Evolutionary conservation across 2,113 vertebrate species (phyloP).

Genomic region (Saiga tatarica): DNA sequence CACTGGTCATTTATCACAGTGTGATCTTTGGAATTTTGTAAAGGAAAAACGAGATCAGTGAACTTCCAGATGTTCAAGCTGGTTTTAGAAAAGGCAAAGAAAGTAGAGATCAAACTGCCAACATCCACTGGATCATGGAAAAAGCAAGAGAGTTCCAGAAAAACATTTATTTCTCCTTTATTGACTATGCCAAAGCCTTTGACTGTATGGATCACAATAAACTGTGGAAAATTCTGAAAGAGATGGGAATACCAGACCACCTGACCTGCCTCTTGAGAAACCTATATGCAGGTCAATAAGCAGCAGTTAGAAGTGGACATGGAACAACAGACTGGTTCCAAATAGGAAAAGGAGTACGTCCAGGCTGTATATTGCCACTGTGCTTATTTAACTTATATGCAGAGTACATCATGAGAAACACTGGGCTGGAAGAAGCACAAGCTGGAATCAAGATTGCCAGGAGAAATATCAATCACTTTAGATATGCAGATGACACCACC

Average conservation of each 20-base stretch:
- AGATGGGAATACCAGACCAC: not conserved
- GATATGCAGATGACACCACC: not conserved
- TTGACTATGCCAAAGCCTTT: not conserved
- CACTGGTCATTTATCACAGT: not conserved
- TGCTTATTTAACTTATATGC: not conserved
- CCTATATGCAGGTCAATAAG: not conserved
- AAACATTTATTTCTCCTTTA: not conserved
- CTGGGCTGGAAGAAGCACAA: not conserved
- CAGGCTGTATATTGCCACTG: fast-evolving
- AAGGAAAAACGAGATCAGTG: not conserved
- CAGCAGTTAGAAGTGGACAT: not conserved
- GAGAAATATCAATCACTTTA: not conserved
- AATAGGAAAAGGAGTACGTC: not conserved
- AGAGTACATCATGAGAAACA: not conserved
- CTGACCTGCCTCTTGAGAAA: not conserved
- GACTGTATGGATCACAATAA: not conserved
- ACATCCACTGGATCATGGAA: not conserved
- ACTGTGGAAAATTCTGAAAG: not conserved
- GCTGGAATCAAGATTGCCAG: not conserved
- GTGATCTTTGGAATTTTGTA: not conserved
- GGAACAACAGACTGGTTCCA: not conserved
- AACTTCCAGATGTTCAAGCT: not conserved
- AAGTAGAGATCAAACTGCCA: not conserved
- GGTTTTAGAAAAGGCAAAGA: not conserved
- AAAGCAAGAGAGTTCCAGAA: not conserved